Percentiles rank a stretch among this genome's conserved stretches.
Conservation (phyloP, 2,888 invertebrate species). For the Xylota sylvarum region DNA sequence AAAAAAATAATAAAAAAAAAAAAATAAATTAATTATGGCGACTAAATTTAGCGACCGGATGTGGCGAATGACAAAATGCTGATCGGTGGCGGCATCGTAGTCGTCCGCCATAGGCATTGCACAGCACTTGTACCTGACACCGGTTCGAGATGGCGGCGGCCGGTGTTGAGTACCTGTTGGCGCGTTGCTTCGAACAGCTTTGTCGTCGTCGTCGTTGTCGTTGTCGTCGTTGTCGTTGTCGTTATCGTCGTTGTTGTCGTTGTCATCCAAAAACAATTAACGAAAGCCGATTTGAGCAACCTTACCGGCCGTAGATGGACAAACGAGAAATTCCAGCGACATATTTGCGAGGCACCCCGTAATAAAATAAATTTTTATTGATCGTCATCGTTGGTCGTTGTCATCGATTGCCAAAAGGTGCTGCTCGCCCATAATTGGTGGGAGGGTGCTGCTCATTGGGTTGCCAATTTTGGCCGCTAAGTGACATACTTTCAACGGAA, state of each 20-base stretch:
- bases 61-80: constrained; percentile 70
- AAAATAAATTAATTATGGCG: constrained; percentile 52
- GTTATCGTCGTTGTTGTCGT: constrained; percentile 26
- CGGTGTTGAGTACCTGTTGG: constrained; percentile 49
- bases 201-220: no score
- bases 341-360: constrained; percentile 66
- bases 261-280: constrained; percentile 68
- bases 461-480: constrained; percentile 48
- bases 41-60: constrained; percentile 76
- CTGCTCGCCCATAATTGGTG: constrained; percentile 61
- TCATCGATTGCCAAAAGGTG: constrained; percentile 59
- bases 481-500: constrained; percentile 71
- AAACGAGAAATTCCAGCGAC: constrained; percentile 75
- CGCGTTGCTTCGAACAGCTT: no score
- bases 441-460: constrained; percentile 58
- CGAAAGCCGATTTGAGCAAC: constrained; percentile 73
- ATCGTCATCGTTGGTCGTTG: constrained; percentile 44
- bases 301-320: constrained; percentile 59
- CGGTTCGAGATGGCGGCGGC: constrained; percentile 34
- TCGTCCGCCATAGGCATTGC: constrained; percentile 49
- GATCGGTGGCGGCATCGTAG: constrained; percentile 45
- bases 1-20: constrained; percentile 57
- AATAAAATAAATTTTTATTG: constrained; percentile 66
- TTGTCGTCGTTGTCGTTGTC: no score
- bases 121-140: constrained; percentile 42